phyloP scores from a whole-genome alignment of 2,113 vertebrate genomes.

The Sterna hirundo region DNA sequence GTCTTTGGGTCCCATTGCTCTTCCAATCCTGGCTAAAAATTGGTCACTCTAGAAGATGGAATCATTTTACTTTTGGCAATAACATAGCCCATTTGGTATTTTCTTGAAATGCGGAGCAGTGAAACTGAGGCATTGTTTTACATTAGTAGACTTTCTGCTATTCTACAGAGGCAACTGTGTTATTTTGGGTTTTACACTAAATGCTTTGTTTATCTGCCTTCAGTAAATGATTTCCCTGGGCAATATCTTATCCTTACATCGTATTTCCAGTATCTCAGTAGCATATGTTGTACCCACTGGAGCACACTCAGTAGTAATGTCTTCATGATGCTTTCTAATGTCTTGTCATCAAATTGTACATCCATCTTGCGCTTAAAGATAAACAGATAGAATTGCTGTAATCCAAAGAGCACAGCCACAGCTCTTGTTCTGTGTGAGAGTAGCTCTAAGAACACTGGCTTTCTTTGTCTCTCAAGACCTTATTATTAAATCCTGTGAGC shows the following conservation, averaged over 20 bases:
- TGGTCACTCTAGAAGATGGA: neutral
- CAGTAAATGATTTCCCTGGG: conserved; percentile 56
- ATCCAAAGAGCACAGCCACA: conserved; percentile 5
- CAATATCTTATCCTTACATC: conserved; percentile 60
- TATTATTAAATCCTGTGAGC: neutral
- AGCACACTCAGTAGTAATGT: conserved; percentile 31
- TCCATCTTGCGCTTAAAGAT: conserved; percentile 47
- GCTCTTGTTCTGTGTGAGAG: neutral
- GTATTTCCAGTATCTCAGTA: conserved; percentile 46
- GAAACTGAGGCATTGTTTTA: neutral
- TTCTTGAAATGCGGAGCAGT: neutral
- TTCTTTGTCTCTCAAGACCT: neutral
- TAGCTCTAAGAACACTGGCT: neutral
- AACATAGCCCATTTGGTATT: neutral
- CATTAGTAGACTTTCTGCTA: neutral
- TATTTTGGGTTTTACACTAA: conserved; percentile 2
- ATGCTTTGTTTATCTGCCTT: conserved; percentile 61
- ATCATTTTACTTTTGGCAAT: neutral
- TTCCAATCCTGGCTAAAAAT: neutral
- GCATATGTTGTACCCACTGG: conserved; percentile 25
- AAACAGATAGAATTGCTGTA: conserved; percentile 29
- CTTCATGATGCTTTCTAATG: conserved; percentile 54
- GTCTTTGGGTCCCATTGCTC: neutral
- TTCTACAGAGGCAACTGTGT: neutral
- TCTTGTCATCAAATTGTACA: conserved; percentile 37